Evolutionary conservation across 2,113 vertebrate species (phyloP).

Genomic region (Enhydra lutris): DNA sequence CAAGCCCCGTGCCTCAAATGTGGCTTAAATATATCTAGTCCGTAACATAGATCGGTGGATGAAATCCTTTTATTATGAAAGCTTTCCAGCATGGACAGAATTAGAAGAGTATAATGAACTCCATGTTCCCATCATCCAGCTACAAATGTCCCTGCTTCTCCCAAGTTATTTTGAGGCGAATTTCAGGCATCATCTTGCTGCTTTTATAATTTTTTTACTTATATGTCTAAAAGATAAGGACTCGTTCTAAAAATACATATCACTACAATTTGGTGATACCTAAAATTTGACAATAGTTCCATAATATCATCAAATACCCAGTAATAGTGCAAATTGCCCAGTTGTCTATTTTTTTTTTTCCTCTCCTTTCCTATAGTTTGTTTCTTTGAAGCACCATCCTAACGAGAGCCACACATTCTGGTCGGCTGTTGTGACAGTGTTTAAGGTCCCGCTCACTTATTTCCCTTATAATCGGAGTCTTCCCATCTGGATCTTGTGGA

Average conservation of each 20-base stretch:
- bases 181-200: not conserved
- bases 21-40: not conserved
- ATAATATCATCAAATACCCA: not conserved
- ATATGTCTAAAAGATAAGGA: not conserved
- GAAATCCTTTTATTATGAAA: not conserved
- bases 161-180: not conserved
- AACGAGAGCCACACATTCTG: not conserved
- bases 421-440: too few species aligned
- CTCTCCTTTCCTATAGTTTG: not conserved
- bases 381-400: not conserved
- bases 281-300: not conserved
- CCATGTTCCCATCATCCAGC: accelerated
- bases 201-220: too few species aligned
- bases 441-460: not conserved
- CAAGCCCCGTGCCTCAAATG: not conserved
- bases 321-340: too few species aligned
- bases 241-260: not conserved
- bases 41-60: not conserved
- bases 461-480: not conserved
- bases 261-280: not conserved
- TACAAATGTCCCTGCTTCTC: not conserved
- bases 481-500: not conserved
- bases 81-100: not conserved
- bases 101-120: not conserved
- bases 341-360: not conserved